These are phyloP conservation scores for Amphipoea lucens DNA, from an alignment of 2,888 invertebrate species.

Conservation along the genomic window DNA sequence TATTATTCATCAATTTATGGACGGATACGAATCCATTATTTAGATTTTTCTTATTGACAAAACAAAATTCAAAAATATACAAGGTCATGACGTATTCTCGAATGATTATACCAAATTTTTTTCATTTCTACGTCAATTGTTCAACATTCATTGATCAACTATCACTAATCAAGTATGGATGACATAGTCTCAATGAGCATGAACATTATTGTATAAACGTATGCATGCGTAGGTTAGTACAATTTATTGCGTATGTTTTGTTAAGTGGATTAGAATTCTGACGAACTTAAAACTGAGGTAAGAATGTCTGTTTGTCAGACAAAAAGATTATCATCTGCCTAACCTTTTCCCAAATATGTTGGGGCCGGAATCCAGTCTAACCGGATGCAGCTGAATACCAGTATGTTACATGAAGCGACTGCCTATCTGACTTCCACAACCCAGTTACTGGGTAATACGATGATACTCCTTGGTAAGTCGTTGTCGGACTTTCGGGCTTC, in stretches of 20 bases:
- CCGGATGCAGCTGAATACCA: too few species aligned
- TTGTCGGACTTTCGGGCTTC: too few species aligned
- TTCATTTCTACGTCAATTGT: conserved; percentile 35
- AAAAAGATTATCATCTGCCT: too few species aligned
- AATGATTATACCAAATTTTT: not conserved
- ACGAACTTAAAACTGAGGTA: not conserved
- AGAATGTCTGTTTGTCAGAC: too few species aligned
- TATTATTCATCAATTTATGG: conserved; percentile 2
- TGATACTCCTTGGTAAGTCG: too few species aligned
- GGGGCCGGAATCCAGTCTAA: too few species aligned
- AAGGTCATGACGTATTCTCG: conserved; percentile 20
- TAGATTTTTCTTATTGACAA: conserved; percentile 10
- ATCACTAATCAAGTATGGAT: not conserved
- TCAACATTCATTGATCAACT: not conserved
- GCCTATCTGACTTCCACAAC: too few species aligned
- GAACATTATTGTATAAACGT: not conserved
- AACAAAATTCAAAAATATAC: not conserved
- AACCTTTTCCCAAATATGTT: too few species aligned
- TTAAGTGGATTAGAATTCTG: not conserved
- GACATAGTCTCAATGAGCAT: not conserved
- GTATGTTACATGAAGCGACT: too few species aligned
- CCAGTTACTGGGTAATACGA: too few species aligned
- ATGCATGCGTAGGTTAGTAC: not conserved
- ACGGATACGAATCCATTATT: conserved; percentile 1
- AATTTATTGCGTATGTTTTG: not conserved